Evolutionary conservation across 2,888 invertebrate genomes (phyloP).

Genomic region (Philaethria dido): DNA sequence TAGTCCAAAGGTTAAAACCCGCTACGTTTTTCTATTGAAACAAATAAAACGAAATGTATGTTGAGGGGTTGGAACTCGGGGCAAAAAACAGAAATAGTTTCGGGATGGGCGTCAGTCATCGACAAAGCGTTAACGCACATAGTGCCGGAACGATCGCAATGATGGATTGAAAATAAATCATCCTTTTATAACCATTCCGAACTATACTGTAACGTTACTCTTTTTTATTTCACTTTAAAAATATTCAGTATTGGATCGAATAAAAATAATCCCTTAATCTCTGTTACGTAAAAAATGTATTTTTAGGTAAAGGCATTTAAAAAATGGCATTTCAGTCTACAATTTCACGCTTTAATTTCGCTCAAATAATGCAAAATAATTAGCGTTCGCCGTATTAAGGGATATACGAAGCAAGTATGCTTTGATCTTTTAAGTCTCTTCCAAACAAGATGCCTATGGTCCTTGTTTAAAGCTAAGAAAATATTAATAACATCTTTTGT

Average conservation of each 20-base stretch:
- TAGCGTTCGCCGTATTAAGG: not conserved
- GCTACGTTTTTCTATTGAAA: conserved; percentile 36
- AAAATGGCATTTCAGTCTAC: not conserved
- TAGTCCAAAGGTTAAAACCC: conserved; percentile 23
- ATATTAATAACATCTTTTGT: conserved; percentile 18
- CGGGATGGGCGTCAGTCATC: conserved; percentile 49
- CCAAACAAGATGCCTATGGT: not conserved
- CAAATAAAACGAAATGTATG: conserved; percentile 37
- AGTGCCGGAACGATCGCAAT: conserved; percentile 50
- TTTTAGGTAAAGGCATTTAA: not conserved
- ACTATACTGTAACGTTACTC: conserved; percentile 8
- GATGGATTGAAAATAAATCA: conserved; percentile 63
- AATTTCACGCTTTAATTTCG: not conserved
- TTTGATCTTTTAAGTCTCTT: not conserved
- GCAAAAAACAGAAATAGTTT: conserved; percentile 47
- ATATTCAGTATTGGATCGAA: not conserved
- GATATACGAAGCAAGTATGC: conserved; percentile 2
- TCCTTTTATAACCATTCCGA: conserved; percentile 43
- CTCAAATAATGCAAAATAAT: not conserved
- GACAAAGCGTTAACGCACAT: conserved; percentile 47
- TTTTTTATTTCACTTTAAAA: conserved; percentile 17
- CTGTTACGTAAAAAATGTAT: not conserved
- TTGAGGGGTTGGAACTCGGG: conserved; percentile 37
- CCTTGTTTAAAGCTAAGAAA: conserved; percentile 7
- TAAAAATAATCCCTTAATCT: not conserved